Evolutionary conservation across 2,113 vertebrate genomes (phyloP).

Genomic region (Urocynchramus pylzowi): DNA sequence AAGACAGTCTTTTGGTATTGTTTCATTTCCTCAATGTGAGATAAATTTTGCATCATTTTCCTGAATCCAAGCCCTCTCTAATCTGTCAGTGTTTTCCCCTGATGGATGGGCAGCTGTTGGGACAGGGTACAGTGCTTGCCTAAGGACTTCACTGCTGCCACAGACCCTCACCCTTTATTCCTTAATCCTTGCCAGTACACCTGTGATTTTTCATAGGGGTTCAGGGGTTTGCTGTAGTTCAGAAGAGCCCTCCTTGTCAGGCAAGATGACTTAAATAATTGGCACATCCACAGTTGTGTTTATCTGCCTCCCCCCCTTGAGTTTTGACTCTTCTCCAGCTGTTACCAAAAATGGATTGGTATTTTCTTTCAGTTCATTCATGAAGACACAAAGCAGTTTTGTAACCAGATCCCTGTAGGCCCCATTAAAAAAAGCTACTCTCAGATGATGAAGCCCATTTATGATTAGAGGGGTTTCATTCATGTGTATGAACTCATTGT

Average conservation of each 20-base stretch:
- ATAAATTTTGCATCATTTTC: neutral
- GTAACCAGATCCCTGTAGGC: neutral
- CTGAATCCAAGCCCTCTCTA: neutral
- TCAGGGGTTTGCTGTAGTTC: neutral
- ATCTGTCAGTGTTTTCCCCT: neutral
- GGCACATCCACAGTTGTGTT: neutral
- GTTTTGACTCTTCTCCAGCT: neutral
- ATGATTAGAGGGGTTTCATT: slow-evolving; percentile 1
- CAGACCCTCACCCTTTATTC: neutral
- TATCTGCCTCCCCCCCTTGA: neutral
- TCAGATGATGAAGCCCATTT: neutral
- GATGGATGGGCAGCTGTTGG: rapidly evolving
- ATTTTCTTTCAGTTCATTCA: neutral
- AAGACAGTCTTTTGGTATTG: neutral
- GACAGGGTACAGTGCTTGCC: neutral
- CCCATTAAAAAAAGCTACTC: neutral
- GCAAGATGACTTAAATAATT: neutral
- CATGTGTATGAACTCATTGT: neutral
- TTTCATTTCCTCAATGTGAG: neutral
- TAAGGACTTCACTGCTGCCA: neutral
- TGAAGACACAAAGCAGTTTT: neutral
- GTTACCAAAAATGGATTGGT: neutral
- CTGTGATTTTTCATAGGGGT: neutral
- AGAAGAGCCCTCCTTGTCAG: neutral
- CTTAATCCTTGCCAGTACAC: neutral